A percentile compares a stretch with the other conserved stretches of the same genome.
Evolutionary conservation across 2,113 vertebrate genomes (phyloP).

Genomic region (Procavia capensis): DNA sequence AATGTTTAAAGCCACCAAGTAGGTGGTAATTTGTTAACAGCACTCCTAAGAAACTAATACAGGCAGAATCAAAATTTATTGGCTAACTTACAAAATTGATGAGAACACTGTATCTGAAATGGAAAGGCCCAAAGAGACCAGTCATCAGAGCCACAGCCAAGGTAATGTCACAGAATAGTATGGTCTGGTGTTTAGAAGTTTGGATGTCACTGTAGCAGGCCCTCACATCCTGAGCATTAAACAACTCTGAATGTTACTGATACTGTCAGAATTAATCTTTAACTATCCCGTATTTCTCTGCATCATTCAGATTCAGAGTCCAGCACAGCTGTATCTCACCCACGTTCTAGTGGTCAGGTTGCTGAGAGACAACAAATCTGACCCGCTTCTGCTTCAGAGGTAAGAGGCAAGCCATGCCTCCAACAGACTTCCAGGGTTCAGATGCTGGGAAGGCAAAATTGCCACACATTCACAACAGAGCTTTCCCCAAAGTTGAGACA

Average conservation of each 20-base stretch:
- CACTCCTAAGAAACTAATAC: background rate
- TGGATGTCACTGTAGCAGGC: background rate
- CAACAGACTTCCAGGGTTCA: background rate
- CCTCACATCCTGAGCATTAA: background rate
- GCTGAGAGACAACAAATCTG: background rate
- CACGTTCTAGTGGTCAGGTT: background rate
- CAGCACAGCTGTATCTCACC: too few species aligned
- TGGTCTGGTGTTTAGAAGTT: too few species aligned
- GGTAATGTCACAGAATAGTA: background rate
- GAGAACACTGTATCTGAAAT: background rate
- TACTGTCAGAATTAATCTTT: background rate
- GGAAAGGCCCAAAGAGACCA: background rate
- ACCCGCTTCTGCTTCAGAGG: background rate
- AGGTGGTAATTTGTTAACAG: background rate
- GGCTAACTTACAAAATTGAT: background rate
- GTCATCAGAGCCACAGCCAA: background rate
- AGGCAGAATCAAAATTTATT: background rate
- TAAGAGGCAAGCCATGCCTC: background rate
- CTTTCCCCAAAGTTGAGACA: conserved; percentile 2
- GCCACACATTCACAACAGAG: background rate
- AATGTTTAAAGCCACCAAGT: background rate
- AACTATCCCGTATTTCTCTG: background rate
- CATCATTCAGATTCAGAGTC: background rate
- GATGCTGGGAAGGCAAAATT: background rate
- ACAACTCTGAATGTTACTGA: background rate